phyloP scores from a whole-genome alignment of 1,140 invertebrate genomes.

The Leptinotarsa undecemlineata region DNA sequence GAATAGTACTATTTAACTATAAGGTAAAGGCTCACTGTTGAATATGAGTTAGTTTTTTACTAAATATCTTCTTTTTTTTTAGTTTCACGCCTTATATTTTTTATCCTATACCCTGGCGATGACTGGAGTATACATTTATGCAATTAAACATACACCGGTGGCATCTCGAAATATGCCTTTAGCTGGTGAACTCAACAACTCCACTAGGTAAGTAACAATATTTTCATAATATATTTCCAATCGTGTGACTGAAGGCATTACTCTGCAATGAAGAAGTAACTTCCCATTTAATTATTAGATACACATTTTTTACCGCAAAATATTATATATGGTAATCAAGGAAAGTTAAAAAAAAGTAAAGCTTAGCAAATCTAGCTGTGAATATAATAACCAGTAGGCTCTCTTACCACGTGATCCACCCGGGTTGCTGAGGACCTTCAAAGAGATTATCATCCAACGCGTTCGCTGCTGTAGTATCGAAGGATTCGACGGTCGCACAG shows the following conservation, averaged over 20 bases:
- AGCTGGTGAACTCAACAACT: conserved; percentile 33
- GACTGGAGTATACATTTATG: conserved; percentile 74
- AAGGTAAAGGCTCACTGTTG: conserved; percentile 61
- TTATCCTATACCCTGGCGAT: conserved; percentile 76
- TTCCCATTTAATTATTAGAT: too few relatives aligned
- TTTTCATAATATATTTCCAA: background rate
- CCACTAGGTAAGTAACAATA: conserved; percentile 28
- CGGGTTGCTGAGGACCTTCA: too few relatives aligned
- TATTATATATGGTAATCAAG: too few relatives aligned
- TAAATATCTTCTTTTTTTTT: conserved; percentile 51
- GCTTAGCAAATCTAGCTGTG: too few relatives aligned
- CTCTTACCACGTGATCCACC: too few relatives aligned
- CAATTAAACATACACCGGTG: conserved; percentile 65
- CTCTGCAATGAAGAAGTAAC: too few relatives aligned
- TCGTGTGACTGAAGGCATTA: too few relatives aligned
- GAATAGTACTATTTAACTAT: conserved; percentile 80
- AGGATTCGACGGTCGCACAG: too few relatives aligned
- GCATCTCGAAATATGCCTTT: conserved; percentile 48
- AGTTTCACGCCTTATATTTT: conserved; percentile 83
- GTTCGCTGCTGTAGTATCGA: too few relatives aligned
- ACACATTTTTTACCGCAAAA: too few relatives aligned
- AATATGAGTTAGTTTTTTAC: background rate
- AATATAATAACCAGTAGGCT: background rate
- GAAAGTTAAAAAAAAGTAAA: too few relatives aligned
- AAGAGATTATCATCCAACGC: too few relatives aligned